These are phyloP conservation scores for Aegypius monachus DNA, from an alignment of 2,113 vertebrate species.

Conservation along the genomic window DNA sequence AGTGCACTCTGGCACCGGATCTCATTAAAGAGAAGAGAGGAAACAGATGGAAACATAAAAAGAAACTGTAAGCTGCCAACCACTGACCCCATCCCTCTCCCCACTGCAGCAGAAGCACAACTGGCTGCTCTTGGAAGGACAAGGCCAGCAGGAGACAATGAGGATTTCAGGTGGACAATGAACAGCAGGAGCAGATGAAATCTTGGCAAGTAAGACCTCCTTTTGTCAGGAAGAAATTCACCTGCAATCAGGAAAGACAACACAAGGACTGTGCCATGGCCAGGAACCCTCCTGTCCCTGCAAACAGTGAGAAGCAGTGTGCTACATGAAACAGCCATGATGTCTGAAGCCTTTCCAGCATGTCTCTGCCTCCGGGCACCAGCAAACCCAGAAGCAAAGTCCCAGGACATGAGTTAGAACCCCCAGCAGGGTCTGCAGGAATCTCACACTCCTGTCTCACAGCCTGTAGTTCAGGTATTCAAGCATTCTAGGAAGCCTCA, in stretches of 20 bases:
- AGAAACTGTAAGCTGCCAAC: slow-evolving; percentile 39
- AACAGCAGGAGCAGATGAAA: not conserved
- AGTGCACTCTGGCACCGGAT: slow-evolving; percentile 12
- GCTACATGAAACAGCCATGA: not conserved
- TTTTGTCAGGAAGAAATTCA: not conserved
- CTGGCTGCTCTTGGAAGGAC: slow-evolving; percentile 11
- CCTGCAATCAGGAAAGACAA: not conserved
- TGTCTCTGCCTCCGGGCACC: not conserved
- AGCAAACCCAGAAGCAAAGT: not conserved
- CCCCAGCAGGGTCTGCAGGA: not conserved
- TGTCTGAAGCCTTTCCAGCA: not conserved
- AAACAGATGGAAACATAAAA: slow-evolving; percentile 64
- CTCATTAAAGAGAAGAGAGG: slow-evolving; percentile 55
- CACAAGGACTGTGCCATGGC: not conserved
- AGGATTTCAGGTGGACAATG: not conserved
- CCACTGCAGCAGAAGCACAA: not conserved
- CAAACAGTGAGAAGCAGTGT: not conserved
- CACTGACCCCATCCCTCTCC: not conserved
- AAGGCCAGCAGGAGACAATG: not conserved
- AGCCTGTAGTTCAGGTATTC: not conserved
- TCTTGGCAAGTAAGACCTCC: not conserved
- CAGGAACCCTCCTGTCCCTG: not conserved
- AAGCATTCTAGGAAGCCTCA: not conserved
- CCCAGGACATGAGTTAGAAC: not conserved
- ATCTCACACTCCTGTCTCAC: not conserved